A percentile compares a stretch with the other conserved stretches of the same genome.
These are phyloP conservation scores for Paramuricea clavata DNA, from an alignment of 92 coral and sea anemone species.

Conservation along the genomic window DNA sequence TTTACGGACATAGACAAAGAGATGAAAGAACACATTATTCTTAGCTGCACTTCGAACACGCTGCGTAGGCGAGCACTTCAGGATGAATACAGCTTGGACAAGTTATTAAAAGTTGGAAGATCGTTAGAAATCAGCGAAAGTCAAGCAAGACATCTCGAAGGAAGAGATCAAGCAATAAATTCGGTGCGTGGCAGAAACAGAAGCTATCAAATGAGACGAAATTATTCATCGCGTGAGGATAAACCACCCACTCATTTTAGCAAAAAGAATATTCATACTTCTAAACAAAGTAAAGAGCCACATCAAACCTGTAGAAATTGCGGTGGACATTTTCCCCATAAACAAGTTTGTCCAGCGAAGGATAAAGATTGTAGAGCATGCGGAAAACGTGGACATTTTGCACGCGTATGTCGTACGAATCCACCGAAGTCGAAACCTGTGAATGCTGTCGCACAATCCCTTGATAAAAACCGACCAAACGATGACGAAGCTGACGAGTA, in stretches of 20 bases:
- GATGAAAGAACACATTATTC: constrained; percentile 60
- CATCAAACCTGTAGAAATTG: constrained; percentile 52
- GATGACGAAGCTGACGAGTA: constrained; percentile 55
- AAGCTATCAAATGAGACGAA: constrained; percentile 6
- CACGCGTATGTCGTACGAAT: constrained; percentile 60
- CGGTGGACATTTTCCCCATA: constrained; percentile 66
- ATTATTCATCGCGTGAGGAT: constrained; percentile 3
- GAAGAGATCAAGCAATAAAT: constrained; percentile 52
- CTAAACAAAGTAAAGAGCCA: constrained; percentile 24
- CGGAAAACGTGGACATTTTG: constrained; percentile 66
- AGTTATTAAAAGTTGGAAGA: constrained; percentile 46
- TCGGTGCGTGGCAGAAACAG: constrained; percentile 50
- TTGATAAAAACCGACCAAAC: constrained; percentile 33
- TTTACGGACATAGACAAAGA: constrained; percentile 56
- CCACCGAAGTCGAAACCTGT: constrained; percentile 29
- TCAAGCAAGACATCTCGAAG: constrained; percentile 45
- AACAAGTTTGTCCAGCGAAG: constrained; percentile 59
- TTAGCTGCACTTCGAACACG: constrained; percentile 31
- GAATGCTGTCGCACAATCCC: constrained; percentile 24
- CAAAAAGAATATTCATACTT: constrained; percentile 10
- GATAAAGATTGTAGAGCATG: constrained; percentile 65
- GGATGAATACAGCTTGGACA: constrained; percentile 43
- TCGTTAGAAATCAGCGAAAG: constrained; percentile 54
- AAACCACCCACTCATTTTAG: constrained; percentile 6
- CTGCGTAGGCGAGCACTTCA: constrained; percentile 51